Evolutionary conservation across 2,797 vertebrate genomes (phyloP).

Genomic region (Myripristis murdjan): DNA sequence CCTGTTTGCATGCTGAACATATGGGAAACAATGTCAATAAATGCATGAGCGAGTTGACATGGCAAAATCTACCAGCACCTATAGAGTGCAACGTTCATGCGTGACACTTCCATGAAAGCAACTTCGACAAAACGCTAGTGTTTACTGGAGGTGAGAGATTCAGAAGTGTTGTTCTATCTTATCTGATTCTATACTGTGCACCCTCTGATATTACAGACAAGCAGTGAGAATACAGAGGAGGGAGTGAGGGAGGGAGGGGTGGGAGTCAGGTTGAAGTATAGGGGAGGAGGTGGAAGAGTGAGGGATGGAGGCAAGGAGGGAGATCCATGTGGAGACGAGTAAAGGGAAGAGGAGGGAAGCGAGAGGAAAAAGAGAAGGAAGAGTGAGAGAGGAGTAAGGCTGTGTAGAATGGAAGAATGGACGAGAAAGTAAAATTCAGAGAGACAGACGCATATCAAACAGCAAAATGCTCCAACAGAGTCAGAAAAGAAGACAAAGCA

Average conservation of each 20-base stretch:
- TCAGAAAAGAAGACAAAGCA: conserved; percentile 43
- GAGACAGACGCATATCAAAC: not conserved
- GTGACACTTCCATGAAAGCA: not conserved
- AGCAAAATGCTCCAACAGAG: conserved; percentile 39
- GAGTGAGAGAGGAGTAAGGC: no score
- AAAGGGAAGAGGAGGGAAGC: conserved; percentile 36
- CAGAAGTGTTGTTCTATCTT: conserved; percentile 43
- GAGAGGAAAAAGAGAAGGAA: not conserved
- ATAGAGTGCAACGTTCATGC: no score
- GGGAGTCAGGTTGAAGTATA: conserved; percentile 12
- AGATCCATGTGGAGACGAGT: no score
- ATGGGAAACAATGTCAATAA: no score
- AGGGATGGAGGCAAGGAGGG: not conserved
- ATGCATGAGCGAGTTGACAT: no score
- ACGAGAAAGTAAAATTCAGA: not conserved
- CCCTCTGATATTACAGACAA: conserved; percentile 50
- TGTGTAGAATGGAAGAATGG: not conserved
- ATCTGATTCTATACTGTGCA: conserved; percentile 46
- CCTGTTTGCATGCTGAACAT: no score
- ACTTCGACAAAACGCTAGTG: not conserved
- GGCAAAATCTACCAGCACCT: no score
- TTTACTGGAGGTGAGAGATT: no score
- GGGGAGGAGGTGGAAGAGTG: not conserved
- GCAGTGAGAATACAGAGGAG: conserved; percentile 36
- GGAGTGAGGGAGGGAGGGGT: conserved; percentile 9